Base-by-base conservation (phyloP, 2,888 invertebrate genomes). In the Hirtodrosophila alboralis region DNA sequence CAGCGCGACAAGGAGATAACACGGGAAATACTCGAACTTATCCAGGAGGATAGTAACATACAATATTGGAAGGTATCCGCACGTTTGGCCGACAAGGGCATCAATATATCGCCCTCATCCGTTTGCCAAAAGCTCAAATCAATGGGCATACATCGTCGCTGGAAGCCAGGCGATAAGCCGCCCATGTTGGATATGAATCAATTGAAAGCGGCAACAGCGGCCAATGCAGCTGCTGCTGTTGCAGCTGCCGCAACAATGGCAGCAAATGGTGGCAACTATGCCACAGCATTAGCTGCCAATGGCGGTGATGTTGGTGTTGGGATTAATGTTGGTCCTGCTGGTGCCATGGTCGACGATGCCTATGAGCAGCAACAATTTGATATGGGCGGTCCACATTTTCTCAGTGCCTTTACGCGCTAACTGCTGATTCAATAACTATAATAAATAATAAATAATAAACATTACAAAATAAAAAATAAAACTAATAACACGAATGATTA, bases 1-100 rank as follows among this genome's bases (percentile, higher is more conserved):
- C 61, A 76, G 44, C 89, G 90, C 43, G 90, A 90, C 69, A 88
- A 88, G 63, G 87, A 88, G 68, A 88, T 90, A 13, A 90, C 89
- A 28, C 87, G 89, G 14, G 90, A 90, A 79, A 90, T 90, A 60
- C 86, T 90, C 48, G 87, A 88, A 64, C 78, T 90, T 59, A 89
- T 90, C 51, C 89, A 89, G 53, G 90, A 90, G 76, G 90, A 90
- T 40, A 89, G 87, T 61, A 90, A 87, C 41, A 90, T 90, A 56
- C 90, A 90, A 56, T 90, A 90, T 59, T 90, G 90, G 90, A 90
- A 90, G 59, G 88, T 90, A 16, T 90, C 90, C 12, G 89, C 90
- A 4, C 88, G 88, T 2, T 67, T 90, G 9, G 90, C 90, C 33
- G 90, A 90, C 47, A 90, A 90, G 64, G 90, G 90, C 44, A 89